Conservation (phyloP, 2,113 vertebrate genomes). For the Campylomormyrus tamandua region DNA sequence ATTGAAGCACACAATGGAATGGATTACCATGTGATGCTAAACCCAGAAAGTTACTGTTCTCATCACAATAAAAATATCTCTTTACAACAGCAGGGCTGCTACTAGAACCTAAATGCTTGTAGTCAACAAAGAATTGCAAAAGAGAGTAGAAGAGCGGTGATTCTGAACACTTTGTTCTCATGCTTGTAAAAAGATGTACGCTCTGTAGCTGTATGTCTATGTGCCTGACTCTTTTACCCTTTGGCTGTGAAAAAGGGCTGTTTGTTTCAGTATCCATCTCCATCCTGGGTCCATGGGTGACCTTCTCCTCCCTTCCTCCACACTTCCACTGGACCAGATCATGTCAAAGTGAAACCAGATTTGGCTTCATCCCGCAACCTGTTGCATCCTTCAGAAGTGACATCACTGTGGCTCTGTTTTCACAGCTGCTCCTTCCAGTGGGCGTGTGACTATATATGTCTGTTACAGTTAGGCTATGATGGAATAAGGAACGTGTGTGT, state of each 20-base stretch:
- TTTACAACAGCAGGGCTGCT: neutral
- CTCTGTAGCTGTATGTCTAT: neutral
- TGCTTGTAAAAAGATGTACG: neutral
- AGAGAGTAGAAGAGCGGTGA: neutral
- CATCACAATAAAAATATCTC: neutral
- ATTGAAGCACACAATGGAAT: neutral
- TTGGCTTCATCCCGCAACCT: conserved; percentile 40
- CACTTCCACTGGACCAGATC: conserved; percentile 35
- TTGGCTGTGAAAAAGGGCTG: neutral
- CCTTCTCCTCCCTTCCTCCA: conserved; percentile 18
- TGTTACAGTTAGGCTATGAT: neutral
- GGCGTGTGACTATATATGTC: neutral
- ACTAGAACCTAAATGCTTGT: neutral
- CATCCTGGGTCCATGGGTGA: neutral
- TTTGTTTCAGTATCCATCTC: conserved; percentile 1
- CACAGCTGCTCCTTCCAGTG: conserved; percentile 45
- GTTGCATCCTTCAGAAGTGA: conserved; percentile 37
- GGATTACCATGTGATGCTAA: neutral
- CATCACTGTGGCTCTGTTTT: conserved; percentile 54
- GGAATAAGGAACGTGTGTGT: neutral
- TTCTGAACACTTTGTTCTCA: neutral
- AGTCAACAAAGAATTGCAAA: neutral
- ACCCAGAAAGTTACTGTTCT: neutral
- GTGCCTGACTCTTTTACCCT: neutral
- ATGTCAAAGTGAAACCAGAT: conserved; percentile 41